Percentiles rank a stretch among this genome's conserved stretches.
These are phyloP conservation scores for Agrochola litura DNA, from an alignment of 2,888 invertebrate genomes.

Conservation along the genomic window DNA sequence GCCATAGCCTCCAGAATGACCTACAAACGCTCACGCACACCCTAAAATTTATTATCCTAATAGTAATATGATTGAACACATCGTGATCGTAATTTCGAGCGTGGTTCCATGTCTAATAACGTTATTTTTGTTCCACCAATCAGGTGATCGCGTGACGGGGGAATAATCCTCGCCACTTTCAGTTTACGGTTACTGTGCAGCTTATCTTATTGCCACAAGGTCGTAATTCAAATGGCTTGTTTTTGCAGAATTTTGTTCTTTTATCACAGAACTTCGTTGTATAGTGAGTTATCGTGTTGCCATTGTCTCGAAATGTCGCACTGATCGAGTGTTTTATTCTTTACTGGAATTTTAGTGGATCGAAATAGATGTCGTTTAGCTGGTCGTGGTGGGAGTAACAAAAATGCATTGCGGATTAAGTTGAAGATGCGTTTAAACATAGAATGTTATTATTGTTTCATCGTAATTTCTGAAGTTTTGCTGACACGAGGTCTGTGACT, in stretches of 20 bases:
- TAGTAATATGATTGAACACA: constrained; percentile 80
- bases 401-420: constrained; percentile 24
- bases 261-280: constrained; percentile 73
- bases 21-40: constrained; percentile 72
- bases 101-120: constrained; percentile 80
- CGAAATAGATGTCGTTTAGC: constrained; percentile 68
- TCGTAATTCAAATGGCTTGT: constrained; percentile 58
- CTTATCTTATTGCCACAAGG: constrained; percentile 64
- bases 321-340: constrained; percentile 77
- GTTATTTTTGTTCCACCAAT: constrained; percentile 80
- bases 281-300: constrained; percentile 75
- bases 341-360: constrained; percentile 71
- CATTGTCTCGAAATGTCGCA: constrained; percentile 76
- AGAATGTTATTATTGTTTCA: not conserved
- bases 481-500: not conserved
- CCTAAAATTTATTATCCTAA: constrained; percentile 75
- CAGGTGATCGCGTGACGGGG: constrained; percentile 78
- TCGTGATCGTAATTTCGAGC: constrained; percentile 76
- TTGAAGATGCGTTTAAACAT: not conserved
- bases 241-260: constrained; percentile 52
- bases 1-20: constrained; percentile 55
- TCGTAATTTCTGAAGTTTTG: not conserved
- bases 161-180: constrained; percentile 63
- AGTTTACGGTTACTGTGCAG: constrained; percentile 52
- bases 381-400: constrained; percentile 44